Percentiles rank a stretch among this genome's conserved stretches.
Evolutionary conservation across 2,797 vertebrate species (phyloP).

Genomic region (Alosa sapidissima): DNA sequence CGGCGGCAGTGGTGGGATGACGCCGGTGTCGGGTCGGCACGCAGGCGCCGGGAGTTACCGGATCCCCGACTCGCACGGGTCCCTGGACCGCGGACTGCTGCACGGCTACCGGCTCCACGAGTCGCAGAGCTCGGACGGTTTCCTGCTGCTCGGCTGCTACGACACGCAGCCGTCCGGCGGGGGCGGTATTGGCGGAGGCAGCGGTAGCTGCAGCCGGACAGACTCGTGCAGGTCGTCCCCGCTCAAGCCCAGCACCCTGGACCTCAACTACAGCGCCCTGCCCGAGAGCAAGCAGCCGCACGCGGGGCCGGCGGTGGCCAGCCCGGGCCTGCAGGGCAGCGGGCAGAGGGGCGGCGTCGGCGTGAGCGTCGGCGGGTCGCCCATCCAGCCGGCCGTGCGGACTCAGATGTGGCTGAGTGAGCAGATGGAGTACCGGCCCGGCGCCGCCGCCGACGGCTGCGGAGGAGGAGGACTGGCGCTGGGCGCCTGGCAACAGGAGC

Average conservation of each 20-base stretch:
- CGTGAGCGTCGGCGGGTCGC: conserved; percentile 62
- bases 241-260: conserved; percentile 79
- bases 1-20: background rate
- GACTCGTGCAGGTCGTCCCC: conserved; percentile 69
- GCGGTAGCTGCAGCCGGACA: conserved; percentile 51
- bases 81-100: conserved; percentile 71
- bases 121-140: conserved; percentile 71
- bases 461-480: conserved; percentile 48
- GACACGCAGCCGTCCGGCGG: conserved; percentile 69
- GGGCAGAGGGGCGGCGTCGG: conserved; percentile 23
- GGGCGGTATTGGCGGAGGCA: conserved; percentile 70
- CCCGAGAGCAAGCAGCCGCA: conserved; percentile 77
- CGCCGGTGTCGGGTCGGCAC: background rate
- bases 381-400: conserved; percentile 85
- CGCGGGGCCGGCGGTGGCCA: conserved; percentile 36
- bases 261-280: conserved; percentile 84
- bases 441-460: conserved; percentile 66
- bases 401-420: conserved; percentile 97
- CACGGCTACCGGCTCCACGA: conserved; percentile 71
- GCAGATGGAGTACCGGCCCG: conserved; percentile 83
- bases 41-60: conserved; percentile 50
- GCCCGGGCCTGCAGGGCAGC: conserved; percentile 59
- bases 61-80: conserved; percentile 66
- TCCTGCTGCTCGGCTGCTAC: conserved; percentile 71
- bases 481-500: conserved; percentile 72